A percentile compares a stretch with the other conserved stretches of the same genome.
Evolutionary conservation across 2,113 vertebrate genomes (phyloP).

Genomic region (Gopherus flavomarginatus): DNA sequence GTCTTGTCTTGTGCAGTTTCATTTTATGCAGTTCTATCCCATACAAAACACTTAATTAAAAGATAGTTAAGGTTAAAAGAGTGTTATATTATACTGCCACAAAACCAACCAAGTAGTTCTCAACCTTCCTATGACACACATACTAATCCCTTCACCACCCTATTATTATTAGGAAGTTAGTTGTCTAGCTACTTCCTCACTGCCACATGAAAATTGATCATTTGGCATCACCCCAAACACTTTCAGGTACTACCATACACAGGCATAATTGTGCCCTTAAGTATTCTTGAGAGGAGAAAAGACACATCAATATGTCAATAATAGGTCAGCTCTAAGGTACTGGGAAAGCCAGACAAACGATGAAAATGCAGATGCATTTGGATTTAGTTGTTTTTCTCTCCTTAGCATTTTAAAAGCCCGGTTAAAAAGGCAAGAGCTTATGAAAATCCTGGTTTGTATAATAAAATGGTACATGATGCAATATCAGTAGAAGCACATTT

Average conservation of each 20-base stretch:
- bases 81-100: background rate
- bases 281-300: background rate
- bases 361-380: background rate
- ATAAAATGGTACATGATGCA: background rate
- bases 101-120: background rate
- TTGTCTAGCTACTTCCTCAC: background rate
- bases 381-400: background rate
- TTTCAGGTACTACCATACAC: background rate
- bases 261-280: background rate
- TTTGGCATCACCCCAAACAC: background rate
- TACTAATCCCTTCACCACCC: background rate
- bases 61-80: background rate
- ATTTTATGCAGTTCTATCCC: background rate
- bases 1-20: background rate
- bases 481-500: background rate
- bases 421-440: background rate
- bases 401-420: background rate
- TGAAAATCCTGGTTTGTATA: background rate
- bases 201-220: background rate
- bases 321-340: rapidly evolving
- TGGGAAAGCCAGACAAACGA: background rate
- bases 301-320: background rate
- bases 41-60: background rate
- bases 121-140: background rate
- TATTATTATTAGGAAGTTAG: background rate